Evolutionary conservation across 2,888 invertebrate genomes (phyloP).

Genomic region (Meta bourneti): DNA sequence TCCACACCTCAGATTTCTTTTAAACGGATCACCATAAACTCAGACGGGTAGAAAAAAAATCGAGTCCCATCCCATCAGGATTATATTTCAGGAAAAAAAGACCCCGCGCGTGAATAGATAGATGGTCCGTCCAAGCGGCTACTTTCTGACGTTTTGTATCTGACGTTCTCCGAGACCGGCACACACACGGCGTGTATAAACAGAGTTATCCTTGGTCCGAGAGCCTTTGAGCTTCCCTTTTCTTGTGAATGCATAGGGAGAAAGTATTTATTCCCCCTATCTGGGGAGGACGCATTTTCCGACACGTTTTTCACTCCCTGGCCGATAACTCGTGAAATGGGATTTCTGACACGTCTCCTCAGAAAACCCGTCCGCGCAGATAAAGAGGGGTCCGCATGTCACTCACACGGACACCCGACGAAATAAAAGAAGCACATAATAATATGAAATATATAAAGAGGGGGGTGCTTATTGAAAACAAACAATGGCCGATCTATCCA

Average conservation of each 20-base stretch:
- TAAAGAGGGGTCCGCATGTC: constrained; percentile 24
- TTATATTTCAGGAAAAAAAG: too few species aligned
- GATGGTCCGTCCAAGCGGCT: too few species aligned
- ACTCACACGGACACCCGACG: neutral
- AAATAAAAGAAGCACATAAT: neutral
- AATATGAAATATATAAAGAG: neutral
- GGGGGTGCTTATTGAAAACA: constrained; percentile 59
- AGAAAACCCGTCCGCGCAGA: neutral
- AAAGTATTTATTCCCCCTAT: constrained; percentile 67
- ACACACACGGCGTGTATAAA: neutral
- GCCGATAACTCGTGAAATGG: constrained; percentile 71
- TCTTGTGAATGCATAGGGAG: constrained; percentile 66
- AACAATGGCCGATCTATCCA: constrained; percentile 65
- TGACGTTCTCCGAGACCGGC: too few species aligned
- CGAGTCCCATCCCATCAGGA: too few species aligned
- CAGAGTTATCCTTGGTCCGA: neutral
- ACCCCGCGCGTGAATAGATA: too few species aligned
- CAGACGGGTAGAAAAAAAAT: too few species aligned
- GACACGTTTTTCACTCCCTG: neutral
- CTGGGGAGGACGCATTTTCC: neutral
- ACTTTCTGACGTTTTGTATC: too few species aligned
- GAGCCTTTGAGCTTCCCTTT: constrained; percentile 18
- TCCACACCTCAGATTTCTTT: too few species aligned
- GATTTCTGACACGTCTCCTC: constrained; percentile 69
- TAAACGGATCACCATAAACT: too few species aligned